phyloP scores from a whole-genome alignment of 35 echinoderm and acorn worm genomes.

The Heliocidaris tuberculata region DNA sequence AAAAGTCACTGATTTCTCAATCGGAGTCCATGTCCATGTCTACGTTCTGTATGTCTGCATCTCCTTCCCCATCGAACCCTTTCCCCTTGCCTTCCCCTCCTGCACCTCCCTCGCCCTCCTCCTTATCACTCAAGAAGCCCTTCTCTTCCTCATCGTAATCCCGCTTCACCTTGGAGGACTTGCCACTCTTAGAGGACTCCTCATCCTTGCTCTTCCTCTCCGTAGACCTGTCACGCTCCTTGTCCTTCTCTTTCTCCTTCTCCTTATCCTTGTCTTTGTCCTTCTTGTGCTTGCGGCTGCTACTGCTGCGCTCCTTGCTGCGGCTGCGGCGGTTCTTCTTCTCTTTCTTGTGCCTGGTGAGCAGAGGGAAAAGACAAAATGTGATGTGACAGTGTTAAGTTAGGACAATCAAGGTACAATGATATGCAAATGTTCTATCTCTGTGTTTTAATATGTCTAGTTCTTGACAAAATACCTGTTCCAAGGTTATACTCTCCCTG shows the following conservation, averaged over 20 bases:
- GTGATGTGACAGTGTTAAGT: background rate
- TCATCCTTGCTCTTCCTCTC: constrained; percentile 28
- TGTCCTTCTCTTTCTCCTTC: constrained; percentile 49
- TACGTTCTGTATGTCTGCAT: constrained; percentile 67
- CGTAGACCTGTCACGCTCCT: constrained; percentile 14
- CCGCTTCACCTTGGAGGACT: constrained; percentile 73
- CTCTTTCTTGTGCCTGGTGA: constrained; percentile 79
- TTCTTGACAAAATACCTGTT: too few species aligned
- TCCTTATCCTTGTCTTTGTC: constrained; percentile 60
- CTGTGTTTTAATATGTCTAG: too few species aligned
- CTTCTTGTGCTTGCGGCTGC: constrained; percentile 66
- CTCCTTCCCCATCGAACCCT: background rate
- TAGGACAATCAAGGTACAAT: too few species aligned
- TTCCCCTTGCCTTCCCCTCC: constrained; percentile 58
- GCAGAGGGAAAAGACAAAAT: background rate
- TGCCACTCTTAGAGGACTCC: constrained; percentile 42
- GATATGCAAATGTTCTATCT: too few species aligned
- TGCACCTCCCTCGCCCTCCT: background rate
- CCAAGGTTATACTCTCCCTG: too few species aligned
- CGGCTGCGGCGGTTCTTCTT: constrained; percentile 74
- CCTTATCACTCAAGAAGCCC: constrained; percentile 77
- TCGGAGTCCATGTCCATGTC: constrained; percentile 90
- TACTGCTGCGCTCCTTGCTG: constrained; percentile 52
- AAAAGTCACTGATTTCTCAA: background rate
- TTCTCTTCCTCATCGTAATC: constrained; percentile 92